Conservation (phyloP, 2,888 invertebrate species). For the Folsomia candida region DNA sequence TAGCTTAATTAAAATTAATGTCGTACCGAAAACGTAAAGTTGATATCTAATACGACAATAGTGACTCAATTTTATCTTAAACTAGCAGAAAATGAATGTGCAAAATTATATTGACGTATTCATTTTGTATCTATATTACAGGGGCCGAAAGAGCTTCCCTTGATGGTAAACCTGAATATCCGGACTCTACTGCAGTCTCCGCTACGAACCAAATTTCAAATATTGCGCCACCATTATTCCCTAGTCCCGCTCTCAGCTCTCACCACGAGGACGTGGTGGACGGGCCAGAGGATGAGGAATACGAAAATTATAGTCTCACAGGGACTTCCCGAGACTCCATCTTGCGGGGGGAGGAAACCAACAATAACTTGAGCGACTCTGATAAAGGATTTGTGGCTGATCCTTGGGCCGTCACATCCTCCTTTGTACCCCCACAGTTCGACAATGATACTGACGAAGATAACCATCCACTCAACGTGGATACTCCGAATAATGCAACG, state of each 20-base stretch:
- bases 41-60: too few relatives aligned
- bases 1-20: too few relatives aligned
- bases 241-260: background rate
- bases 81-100: too few relatives aligned
- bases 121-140: too few relatives aligned
- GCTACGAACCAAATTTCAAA: background rate
- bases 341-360: background rate
- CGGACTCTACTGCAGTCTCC: background rate
- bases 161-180: background rate
- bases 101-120: too few relatives aligned
- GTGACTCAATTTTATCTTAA: too few relatives aligned
- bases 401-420: background rate
- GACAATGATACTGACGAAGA: too few relatives aligned
- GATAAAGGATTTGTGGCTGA: slow-evolving; percentile 5
- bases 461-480: background rate
- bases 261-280: background rate
- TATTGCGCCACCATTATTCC: too few relatives aligned
- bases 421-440: too few relatives aligned
- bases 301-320: background rate
- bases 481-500: background rate
- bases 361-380: background rate
- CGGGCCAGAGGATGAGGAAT: background rate
- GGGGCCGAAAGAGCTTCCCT: slow-evolving; percentile 6
- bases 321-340: background rate
- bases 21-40: too few relatives aligned